Conservation (phyloP, 2,888 invertebrate genomes). For the Autographa gamma region DNA sequence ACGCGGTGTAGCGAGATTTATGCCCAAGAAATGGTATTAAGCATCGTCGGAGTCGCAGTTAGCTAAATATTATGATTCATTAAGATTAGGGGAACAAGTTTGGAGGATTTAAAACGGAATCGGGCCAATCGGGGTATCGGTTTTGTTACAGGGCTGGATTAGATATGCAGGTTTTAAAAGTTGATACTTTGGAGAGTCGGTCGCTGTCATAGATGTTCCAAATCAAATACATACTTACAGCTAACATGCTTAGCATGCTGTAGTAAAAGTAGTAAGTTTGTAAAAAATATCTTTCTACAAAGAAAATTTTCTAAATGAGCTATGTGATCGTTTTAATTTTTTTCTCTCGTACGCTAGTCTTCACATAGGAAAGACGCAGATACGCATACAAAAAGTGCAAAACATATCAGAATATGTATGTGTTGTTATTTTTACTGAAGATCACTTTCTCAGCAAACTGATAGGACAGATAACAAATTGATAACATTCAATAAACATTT, state of each 20-base stretch:
- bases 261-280: too few species aligned
- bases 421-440: background rate
- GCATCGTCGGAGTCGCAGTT: slow-evolving; percentile 34
- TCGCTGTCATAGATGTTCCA: background rate
- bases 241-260: too few species aligned
- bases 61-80: slow-evolving; percentile 53
- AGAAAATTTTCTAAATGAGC: too few species aligned
- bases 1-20: slow-evolving; percentile 41
- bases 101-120: background rate
- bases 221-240: too few species aligned
- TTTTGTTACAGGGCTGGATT: background rate
- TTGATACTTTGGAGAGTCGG: background rate
- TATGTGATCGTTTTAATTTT: too few species aligned
- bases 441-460: background rate
- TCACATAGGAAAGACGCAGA: background rate
- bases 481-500: background rate
- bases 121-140: slow-evolving; percentile 1
- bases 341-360: too few species aligned
- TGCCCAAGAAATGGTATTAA: slow-evolving; percentile 32
- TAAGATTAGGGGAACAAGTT: slow-evolving; percentile 32
- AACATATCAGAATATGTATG: background rate
- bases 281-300: too few species aligned
- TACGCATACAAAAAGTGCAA: background rate
- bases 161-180: background rate
- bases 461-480: background rate